These are phyloP conservation scores for Zaprionus africanus DNA, from an alignment of 1,140 invertebrate species.

Conservation along the genomic window DNA sequence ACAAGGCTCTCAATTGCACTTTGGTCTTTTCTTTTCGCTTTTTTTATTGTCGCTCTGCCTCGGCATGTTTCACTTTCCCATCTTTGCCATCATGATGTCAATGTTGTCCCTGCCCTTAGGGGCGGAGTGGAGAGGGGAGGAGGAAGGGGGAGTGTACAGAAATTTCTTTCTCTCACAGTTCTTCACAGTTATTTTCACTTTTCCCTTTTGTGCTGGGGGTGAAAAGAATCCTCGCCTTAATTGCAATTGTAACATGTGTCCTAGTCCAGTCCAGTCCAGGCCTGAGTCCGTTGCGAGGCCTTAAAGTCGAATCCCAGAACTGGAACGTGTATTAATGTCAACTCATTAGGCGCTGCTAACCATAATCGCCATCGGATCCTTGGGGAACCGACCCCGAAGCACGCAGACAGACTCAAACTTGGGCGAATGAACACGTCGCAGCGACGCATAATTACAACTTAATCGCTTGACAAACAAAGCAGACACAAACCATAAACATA, in stretches of 20 bases:
- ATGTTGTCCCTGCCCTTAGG: conserved; percentile 10
- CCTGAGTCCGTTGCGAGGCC: neutral
- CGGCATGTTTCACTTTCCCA: conserved; percentile 17
- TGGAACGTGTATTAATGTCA: conserved; percentile 60
- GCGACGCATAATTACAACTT: conserved; percentile 80
- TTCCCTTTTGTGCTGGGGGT: neutral
- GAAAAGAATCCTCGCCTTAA: conserved; percentile 26
- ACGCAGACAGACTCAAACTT: conserved; percentile 2
- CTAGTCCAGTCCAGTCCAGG: neutral
- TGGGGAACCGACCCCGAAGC: conserved; percentile 9
- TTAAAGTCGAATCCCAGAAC: conserved; percentile 23
- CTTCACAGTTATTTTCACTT: neutral
- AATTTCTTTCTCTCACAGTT: conserved; percentile 15
- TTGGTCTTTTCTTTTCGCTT: conserved; percentile 4
- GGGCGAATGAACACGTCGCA: conserved; percentile 64
- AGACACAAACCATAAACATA: conserved; percentile 67
- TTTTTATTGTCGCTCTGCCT: conserved; percentile 10
- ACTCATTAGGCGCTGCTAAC: conserved; percentile 70
- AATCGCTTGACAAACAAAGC: conserved; percentile 79
- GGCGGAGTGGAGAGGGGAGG: neutral
- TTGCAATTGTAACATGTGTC: conserved; percentile 44
- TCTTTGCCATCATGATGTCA: conserved; percentile 41
- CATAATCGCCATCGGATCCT: conserved; percentile 61
- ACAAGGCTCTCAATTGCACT: conserved; percentile 24
- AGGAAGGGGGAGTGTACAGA: neutral